These are phyloP conservation scores for Crotalus tigris DNA, from an alignment of 2,113 vertebrate genomes.

Conservation along the genomic window DNA sequence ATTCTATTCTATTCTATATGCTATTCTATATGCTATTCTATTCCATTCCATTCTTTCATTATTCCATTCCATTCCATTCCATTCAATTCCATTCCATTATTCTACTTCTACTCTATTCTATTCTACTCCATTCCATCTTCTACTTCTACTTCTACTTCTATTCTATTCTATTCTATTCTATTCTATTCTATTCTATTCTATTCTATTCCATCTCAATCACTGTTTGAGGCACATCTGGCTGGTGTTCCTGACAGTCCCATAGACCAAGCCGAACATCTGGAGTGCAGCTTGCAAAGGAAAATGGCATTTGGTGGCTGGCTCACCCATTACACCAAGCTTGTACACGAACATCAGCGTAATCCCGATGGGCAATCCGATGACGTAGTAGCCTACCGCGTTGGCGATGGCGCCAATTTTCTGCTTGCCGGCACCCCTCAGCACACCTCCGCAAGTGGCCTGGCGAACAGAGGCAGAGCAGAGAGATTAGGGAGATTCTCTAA, in stretches of 20 bases:
- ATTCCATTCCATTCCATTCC: too few relatives aligned
- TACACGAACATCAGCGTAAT: slow-evolving; percentile 81
- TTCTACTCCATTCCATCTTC: too few relatives aligned
- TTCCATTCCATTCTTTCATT: too few relatives aligned
- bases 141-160: too few relatives aligned
- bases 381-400: slow-evolving; percentile 81
- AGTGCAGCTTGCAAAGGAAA: background rate
- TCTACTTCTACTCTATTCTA: too few relatives aligned
- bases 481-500: background rate
- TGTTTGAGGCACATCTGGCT: background rate
- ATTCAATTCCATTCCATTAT: too few relatives aligned
- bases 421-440: slow-evolving; percentile 81
- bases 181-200: too few relatives aligned
- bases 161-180: too few relatives aligned
- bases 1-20: too few relatives aligned
- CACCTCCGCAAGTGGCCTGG: slow-evolving; percentile 78
- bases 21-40: too few relatives aligned
- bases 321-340: slow-evolving; percentile 80
- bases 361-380: slow-evolving; percentile 75
- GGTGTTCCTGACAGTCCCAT: too few relatives aligned
- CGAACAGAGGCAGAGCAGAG: rapidly evolving
- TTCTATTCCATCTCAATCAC: background rate
- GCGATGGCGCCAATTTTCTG: slow-evolving; percentile 87
- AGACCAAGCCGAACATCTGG: background rate
- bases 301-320: background rate